Evolutionary conservation across 1,140 invertebrate species (phyloP), one percentile per base, ranked within the genome.

Genomic region (Psix sp.): DNA sequence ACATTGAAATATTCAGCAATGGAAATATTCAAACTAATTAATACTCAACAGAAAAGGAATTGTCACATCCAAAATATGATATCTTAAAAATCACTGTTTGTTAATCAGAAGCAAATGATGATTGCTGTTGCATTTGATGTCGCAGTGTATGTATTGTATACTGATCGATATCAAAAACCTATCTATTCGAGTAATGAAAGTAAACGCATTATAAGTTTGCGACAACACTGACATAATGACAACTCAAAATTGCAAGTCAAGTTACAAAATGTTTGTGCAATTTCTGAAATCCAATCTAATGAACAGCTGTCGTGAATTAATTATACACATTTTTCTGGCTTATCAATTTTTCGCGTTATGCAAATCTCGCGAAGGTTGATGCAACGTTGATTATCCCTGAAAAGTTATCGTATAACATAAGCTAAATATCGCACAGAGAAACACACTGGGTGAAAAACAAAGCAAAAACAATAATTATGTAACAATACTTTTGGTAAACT

Each of bases 91-190:
- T n/a, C n/a, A n/a, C n/a, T n/a, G n/a, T n/a, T n/a, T n/a, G n/a
- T n/a, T n/a, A n/a, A n/a, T n/a, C n/a, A n/a, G n/a, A 5, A 13
- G 6, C n/a, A 11, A 35, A 11, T 35, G 21, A 24, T 24, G 46
- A 52, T 62, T 49, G 42, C 4, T 40, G 18, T 60, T 46, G 31
- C 16, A 31, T 52, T 42, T 40, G 42, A 26, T 62, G 56, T 62
- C 42, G 57, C 57, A 70, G 66, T 42, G 49, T 62, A 49, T 29
- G 49, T 49, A 46, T 45, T 68, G 48, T 70, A 70, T 48, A 62
- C 56, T 56, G 57, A 70, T 70, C 66, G 57, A 70, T 70, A 70
- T 62, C 56, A 62, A 62, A 70, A 62, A 56, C 29, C 65, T 62
- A 70, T 60, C 66, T 56, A 29, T 29, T n/a, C 13, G 48, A 36